Percentiles rank a stretch among this genome's conserved stretches.
Evolutionary conservation across 2,888 invertebrate species (phyloP).

Genomic region (Tribolium freemani): DNA sequence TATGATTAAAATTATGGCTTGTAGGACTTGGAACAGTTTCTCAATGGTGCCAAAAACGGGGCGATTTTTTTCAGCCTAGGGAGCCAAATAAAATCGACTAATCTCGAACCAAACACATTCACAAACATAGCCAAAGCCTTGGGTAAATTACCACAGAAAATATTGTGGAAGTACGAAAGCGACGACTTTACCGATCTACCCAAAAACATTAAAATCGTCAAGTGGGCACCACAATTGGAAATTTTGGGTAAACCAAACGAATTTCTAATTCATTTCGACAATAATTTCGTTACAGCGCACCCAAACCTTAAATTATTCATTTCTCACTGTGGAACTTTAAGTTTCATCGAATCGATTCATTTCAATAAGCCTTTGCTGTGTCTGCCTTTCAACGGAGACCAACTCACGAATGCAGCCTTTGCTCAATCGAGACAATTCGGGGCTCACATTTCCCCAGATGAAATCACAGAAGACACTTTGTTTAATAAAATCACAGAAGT

Average conservation of each 20-base stretch:
- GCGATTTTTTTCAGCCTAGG: slow-evolving; percentile 58
- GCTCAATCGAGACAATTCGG: slow-evolving; percentile 67
- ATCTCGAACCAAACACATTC: slow-evolving; percentile 47
- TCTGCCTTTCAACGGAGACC: slow-evolving; percentile 71
- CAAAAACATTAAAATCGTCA: slow-evolving; percentile 71
- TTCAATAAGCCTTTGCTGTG: slow-evolving; percentile 70
- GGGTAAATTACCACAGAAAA: slow-evolving; percentile 71
- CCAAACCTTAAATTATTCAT: slow-evolving; percentile 72
- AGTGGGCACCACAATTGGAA: slow-evolving; percentile 77
- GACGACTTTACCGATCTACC: slow-evolving; percentile 69
- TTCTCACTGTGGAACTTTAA: slow-evolving; percentile 73
- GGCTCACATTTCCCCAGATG: slow-evolving; percentile 62
- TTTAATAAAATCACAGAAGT: slow-evolving; percentile 58
- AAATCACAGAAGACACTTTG: slow-evolving; percentile 65
- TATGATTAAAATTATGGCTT: too few species aligned
- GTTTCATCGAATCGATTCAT: slow-evolving; percentile 71
- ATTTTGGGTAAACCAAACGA: slow-evolving; percentile 51
- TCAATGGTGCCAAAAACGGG: slow-evolving; percentile 55
- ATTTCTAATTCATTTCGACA: too few species aligned
- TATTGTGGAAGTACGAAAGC: slow-evolving; percentile 79
- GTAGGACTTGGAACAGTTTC: slow-evolving; percentile 47
- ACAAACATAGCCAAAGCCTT: slow-evolving; percentile 68
- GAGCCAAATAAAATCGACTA: slow-evolving; percentile 50
- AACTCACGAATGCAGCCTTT: slow-evolving; percentile 68
- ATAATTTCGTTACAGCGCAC: too few species aligned